Base-by-base conservation (phyloP, 2,888 invertebrate genomes). In the Acrobeloides nanus region DNA sequence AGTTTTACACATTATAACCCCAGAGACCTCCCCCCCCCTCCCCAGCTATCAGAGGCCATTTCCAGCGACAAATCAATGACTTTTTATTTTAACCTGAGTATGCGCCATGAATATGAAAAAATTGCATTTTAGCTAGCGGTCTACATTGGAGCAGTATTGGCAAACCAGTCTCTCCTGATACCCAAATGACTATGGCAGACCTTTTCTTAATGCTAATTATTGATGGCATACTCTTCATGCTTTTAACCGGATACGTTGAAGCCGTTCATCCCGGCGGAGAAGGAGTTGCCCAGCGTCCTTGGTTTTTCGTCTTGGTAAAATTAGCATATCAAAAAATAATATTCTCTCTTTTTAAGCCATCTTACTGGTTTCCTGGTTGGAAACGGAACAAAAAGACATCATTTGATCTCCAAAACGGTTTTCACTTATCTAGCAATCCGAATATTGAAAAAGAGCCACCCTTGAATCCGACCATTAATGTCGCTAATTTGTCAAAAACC, bases 181-280 rank as follows among this genome's bases (percentile, higher is more conserved):
- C 63, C 33, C 38, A 49, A 21, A 43, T 68, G 26, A 61, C 64
- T 1, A 59, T 68, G 41, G 57, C 53, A 8, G 60, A 63, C 40
- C 51, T 58, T n/a, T 43, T 61, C 12, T 21, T 48, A 26, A 61
- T 62, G 51, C 44, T 68, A 4, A 25, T 64, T 10, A 46, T 67
- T 12, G 64, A 65, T 46, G 64, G 61, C 6, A 3, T 64, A 10
- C 55, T 88, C 0, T 87, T 88, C 69, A 80, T 86, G 73, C 48
- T 84, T 2, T 74, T 89, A 29, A 84, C 89, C 0, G 77, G 89
- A 59, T 92, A 90, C 72, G 76, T 89, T 23, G 89, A 90, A 74
- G 85, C 85, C 58, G 81, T 92, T 8, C 80, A 83, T 53, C 90
- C 90, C 0, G 89, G 89, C 8, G 84, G 85, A 12, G 87, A 81